A percentile compares a stretch with the other conserved stretches of the same genome.
These are phyloP conservation scores for Polyodon spathula DNA, from an alignment of 2,113 vertebrate genomes.

Conservation along the genomic window DNA sequence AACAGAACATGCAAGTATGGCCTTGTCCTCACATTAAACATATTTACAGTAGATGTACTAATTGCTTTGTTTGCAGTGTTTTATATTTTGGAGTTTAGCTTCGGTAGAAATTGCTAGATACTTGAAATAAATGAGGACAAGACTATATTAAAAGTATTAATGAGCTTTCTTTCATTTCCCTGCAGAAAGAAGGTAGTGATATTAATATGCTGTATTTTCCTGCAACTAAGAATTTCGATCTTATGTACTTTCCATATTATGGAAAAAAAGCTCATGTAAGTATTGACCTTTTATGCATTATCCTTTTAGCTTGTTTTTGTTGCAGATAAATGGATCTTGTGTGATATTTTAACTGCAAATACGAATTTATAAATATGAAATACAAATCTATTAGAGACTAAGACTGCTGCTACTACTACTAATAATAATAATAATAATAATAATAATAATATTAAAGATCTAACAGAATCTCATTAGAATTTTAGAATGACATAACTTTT, in stretches of 20 bases:
- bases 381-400: too few relatives aligned
- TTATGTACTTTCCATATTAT: slow-evolving; percentile 94
- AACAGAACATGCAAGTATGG: too few relatives aligned
- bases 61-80: not conserved
- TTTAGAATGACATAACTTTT: not conserved
- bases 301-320: not conserved
- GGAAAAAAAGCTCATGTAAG: slow-evolving; percentile 89
- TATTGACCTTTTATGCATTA: slow-evolving; percentile 25
- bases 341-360: not conserved
- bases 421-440: not conserved
- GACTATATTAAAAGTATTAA: not conserved
- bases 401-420: not conserved
- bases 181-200: slow-evolving; percentile 49
- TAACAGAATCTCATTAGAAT: not conserved
- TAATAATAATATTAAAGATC: not conserved
- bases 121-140: too few relatives aligned
- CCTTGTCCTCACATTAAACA: too few relatives aligned
- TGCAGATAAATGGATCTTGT: not conserved
- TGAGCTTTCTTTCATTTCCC: slow-evolving; percentile 27
- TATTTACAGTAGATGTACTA: not conserved
- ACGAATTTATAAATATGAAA: too few relatives aligned
- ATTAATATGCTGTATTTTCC: slow-evolving; percentile 69
- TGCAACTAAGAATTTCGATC: slow-evolving; percentile 61
- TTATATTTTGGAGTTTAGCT: not conserved
- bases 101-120: too few relatives aligned